These are phyloP conservation scores for Linepithema humile DNA, from an alignment of 1,140 invertebrate species.

Conservation along the genomic window DNA sequence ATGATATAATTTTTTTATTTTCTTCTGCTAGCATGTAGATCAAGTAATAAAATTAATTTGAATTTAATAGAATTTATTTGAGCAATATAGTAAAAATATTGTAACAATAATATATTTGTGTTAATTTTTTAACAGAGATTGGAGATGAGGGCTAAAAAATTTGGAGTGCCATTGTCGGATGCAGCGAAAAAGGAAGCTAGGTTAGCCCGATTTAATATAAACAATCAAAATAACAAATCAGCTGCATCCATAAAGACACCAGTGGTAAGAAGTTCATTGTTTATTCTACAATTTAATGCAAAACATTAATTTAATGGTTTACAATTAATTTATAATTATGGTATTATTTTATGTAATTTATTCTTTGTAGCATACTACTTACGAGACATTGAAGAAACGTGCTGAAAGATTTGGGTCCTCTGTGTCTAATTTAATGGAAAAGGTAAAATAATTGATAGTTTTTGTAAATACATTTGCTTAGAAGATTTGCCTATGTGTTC, in stretches of 20 bases:
- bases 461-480: background rate
- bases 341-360: conserved; percentile 13
- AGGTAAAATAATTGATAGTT: conserved; percentile 80
- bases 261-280: conserved; percentile 70
- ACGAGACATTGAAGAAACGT: conserved; percentile 89
- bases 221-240: conserved; percentile 76
- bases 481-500: background rate
- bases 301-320: background rate
- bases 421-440: conserved; percentile 88
- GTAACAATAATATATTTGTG: conserved; percentile 12
- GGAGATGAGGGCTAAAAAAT: conserved; percentile 92
- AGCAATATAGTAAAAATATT: background rate
- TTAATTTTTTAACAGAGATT: conserved; percentile 83
- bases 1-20: background rate
- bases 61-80: too few species aligned
- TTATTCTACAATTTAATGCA: background rate
- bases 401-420: conserved; percentile 91
- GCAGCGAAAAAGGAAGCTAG: conserved; percentile 88
- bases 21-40: background rate
- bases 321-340: background rate
- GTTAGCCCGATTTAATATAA: conserved; percentile 87
- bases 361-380: conserved; percentile 80
- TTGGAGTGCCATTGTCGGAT: conserved; percentile 87
- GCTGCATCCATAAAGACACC: conserved; percentile 78
- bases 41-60: background rate